Conservation (phyloP, 2,888 invertebrate genomes). For the Saturnia japonica region DNA sequence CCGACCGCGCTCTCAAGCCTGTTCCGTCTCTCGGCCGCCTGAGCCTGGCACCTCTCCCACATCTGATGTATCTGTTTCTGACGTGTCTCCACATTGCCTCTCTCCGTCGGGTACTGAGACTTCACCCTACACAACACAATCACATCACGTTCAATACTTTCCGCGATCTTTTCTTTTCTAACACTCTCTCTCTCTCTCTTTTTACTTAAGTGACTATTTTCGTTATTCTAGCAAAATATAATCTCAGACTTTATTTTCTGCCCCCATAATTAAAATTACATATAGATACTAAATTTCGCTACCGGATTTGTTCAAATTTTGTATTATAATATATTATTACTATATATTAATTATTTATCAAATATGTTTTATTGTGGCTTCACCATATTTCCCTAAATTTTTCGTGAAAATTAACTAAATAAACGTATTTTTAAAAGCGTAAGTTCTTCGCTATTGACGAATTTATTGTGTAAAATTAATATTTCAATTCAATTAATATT, state of each 20-base stretch:
- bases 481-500: too few species aligned
- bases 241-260: not conserved
- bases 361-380: too few species aligned
- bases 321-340: not conserved
- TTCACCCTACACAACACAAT: conserved; percentile 85
- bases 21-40: conserved; percentile 91
- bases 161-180: not conserved
- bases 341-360: too few species aligned
- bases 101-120: conserved; percentile 95
- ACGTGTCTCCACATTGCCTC: conserved; percentile 90
- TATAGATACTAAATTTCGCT: not conserved
- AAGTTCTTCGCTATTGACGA: too few species aligned
- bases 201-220: not conserved
- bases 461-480: too few species aligned
- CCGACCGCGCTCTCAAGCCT: conserved; percentile 97
- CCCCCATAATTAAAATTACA: not conserved
- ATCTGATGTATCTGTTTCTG: conserved; percentile 92
- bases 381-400: too few species aligned
- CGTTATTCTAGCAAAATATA: not conserved
- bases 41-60: conserved; percentile 94
- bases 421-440: too few species aligned
- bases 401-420: too few species aligned
- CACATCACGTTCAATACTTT: not conserved
- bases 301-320: not conserved
- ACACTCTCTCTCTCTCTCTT: not conserved